Conservation (phyloP, 2,888 invertebrate genomes). For the Athalia cordata region DNA sequence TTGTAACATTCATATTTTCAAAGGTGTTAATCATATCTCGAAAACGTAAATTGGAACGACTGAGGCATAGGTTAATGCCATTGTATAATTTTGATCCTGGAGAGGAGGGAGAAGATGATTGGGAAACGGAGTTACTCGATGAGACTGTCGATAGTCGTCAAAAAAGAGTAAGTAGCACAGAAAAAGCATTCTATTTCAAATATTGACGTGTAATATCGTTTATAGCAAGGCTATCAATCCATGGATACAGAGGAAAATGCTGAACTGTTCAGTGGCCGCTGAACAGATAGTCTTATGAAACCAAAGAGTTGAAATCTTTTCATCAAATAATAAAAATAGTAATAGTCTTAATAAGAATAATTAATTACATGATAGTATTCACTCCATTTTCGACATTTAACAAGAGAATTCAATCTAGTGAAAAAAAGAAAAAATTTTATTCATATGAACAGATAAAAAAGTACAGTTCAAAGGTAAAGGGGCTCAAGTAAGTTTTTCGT, state of each 20-base stretch:
- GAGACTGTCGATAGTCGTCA: slow-evolving; percentile 68
- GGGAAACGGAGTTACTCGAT: slow-evolving; percentile 79
- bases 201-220: slow-evolving; percentile 58
- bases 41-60: slow-evolving; percentile 76
- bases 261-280: slow-evolving; percentile 66
- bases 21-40: slow-evolving; percentile 76
- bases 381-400: slow-evolving; percentile 35
- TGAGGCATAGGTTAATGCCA: slow-evolving; percentile 80
- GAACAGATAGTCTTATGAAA: slow-evolving; percentile 51
- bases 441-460: slow-evolving; percentile 31
- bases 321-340: slow-evolving; percentile 10
- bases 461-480: slow-evolving; percentile 27
- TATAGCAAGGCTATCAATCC: slow-evolving; percentile 70
- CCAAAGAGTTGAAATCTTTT: slow-evolving; percentile 21
- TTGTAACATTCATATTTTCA: neutral
- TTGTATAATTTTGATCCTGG: slow-evolving; percentile 82
- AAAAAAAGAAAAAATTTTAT: neutral
- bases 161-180: slow-evolving; percentile 64
- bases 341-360: neutral
- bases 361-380: slow-evolving; percentile 29
- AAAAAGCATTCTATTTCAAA: slow-evolving; percentile 52
- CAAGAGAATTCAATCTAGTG: slow-evolving; percentile 25
- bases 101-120: slow-evolving; percentile 81
- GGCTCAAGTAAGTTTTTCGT: slow-evolving; percentile 26
- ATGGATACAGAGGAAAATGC: slow-evolving; percentile 69